A percentile compares a stretch with the other conserved stretches of the same genome.
phyloP scores from a whole-genome alignment of 1,140 invertebrate genomes.

The Drosophila pandora region DNA sequence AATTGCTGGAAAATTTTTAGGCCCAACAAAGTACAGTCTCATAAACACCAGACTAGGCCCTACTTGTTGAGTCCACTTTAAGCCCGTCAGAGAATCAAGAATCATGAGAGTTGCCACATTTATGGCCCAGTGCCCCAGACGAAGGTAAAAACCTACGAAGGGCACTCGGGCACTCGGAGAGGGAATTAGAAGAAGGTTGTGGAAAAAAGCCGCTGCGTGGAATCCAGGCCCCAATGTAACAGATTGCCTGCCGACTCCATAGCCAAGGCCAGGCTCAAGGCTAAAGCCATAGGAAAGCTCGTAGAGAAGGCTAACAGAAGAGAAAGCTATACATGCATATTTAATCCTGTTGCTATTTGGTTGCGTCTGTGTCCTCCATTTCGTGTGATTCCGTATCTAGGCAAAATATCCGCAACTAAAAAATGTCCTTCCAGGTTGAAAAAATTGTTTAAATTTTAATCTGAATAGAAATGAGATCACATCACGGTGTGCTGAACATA shows the following conservation, averaged over 20 bases:
- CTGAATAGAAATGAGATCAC: slow-evolving; percentile 22
- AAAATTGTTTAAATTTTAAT: slow-evolving; percentile 1
- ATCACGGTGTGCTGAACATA: slow-evolving; percentile 1
- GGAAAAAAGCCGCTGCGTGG: slow-evolving; percentile 29
- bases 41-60: not conserved
- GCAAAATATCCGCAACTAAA: not conserved
- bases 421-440: not conserved
- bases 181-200: not conserved
- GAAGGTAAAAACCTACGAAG: slow-evolving; percentile 54
- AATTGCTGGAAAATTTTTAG: not conserved
- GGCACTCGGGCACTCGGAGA: slow-evolving; percentile 32
- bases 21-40: too few species aligned
- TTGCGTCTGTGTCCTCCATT: not conserved
- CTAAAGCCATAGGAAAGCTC: slow-evolving; percentile 55
- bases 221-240: slow-evolving; percentile 60
- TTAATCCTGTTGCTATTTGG: slow-evolving; percentile 19
- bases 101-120: slow-evolving; percentile 11
- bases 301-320: not conserved
- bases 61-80: slow-evolving; percentile 55
- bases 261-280: slow-evolving; percentile 24
- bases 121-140: slow-evolving; percentile 4
- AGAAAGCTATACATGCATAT: slow-evolving; percentile 3
- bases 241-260: slow-evolving; percentile 49
- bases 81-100: not conserved
- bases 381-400: slow-evolving; percentile 1